Base-by-base conservation (phyloP, 2,888 invertebrate species). In the Ceramica pisi region DNA sequence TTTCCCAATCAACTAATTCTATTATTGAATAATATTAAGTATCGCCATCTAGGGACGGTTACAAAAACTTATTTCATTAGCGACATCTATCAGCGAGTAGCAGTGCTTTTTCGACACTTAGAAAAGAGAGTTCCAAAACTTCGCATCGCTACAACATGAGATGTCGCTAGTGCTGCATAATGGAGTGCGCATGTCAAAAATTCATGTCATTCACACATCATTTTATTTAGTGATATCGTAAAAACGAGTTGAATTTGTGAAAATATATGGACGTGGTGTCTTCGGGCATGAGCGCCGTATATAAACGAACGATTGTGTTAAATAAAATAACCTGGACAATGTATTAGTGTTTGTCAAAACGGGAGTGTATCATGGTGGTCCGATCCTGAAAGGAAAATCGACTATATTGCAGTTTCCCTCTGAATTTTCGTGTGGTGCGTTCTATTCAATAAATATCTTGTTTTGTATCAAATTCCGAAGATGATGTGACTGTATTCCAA, bases 131-230 rank as follows among this genome's bases (percentile, higher is more conserved):
- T 53, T 14, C 8, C 14, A 0, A 73, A 75, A 53, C 65, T 53
- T 62, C 14, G 56, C 14, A 19, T 2, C 14, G 0, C 4, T 21
- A 0, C 7, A 55, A 59, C 56, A 70, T 73, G 78, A 94, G 94
- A 92, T 90, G 91, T 80, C 92, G 81, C 88, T 78, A 84, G 81
- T 75, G 84, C 87, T 70, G 86, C 85, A 85, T 46, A 72, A 89
- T 87, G 88, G 86, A 89, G 87, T 94, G 94, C 95, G 95, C 95
- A 95, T 95, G 95, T 95, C 95, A 95, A 93, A 94, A 94, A 88
- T 92, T 93, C 88, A 89, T 94, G 94, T 95, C 95, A 95, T 93
- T 91, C 84, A 82, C 89, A 90, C 90, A 90, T 92, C 93, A 92
- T 93, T 95, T 94, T 93, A 94, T 93, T 95, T 94, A 91, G 93